A percentile compares a stretch with the other conserved stretches of the same genome.
phyloP scores from a whole-genome alignment of 2,888 invertebrate species.

The Endomychus coccineus region DNA sequence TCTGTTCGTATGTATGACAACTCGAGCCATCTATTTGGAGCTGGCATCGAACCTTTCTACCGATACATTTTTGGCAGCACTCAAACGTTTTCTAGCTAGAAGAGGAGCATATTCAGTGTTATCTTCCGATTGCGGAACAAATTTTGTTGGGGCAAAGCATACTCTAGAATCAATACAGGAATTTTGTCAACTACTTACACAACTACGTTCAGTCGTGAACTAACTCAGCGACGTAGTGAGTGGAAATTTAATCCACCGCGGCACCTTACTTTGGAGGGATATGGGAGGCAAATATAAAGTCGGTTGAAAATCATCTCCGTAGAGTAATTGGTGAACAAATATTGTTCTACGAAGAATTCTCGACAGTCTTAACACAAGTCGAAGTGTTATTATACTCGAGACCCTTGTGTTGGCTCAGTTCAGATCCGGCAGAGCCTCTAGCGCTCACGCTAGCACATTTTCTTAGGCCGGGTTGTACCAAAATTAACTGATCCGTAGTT shows the following conservation, averaged over 20 bases:
- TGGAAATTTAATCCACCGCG: no score
- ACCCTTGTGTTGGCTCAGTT: neutral
- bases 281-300: conserved; percentile 2
- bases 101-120: conserved; percentile 2
- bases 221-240: no score
- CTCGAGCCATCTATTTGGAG: conserved; percentile 2
- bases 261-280: no score
- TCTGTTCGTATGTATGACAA: conserved; percentile 5
- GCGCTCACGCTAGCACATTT: no score
- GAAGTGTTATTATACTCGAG: conserved; percentile 2
- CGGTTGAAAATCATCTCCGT: neutral
- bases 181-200: no score
- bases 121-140: conserved; percentile 3
- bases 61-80: conserved; percentile 2
- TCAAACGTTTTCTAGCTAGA: conserved; percentile 6
- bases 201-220: no score
- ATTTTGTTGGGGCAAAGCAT: conserved; percentile 4
- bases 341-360: conserved; percentile 3
- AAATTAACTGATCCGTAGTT: no score
- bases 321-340: conserved; percentile 4
- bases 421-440: conserved; percentile 6
- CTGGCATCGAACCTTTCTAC: conserved; percentile 1
- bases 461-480: no score
- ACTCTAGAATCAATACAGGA: no score
- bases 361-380: conserved; percentile 4